Evolutionary conservation across 2,797 vertebrate species (phyloP).

Genomic region (Pitangus sulphuratus): DNA sequence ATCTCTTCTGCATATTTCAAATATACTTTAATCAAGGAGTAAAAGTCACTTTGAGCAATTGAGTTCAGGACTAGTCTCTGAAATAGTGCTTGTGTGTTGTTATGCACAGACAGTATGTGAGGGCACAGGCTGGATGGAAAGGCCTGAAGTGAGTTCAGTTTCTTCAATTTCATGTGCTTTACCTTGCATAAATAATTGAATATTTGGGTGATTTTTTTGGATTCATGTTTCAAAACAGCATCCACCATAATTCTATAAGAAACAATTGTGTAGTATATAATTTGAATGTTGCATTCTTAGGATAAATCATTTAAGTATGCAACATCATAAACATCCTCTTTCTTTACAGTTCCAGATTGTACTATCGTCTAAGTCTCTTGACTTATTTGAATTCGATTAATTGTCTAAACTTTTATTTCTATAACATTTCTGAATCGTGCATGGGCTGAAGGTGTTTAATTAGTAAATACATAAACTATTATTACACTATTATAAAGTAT

Average conservation of each 20-base stretch:
- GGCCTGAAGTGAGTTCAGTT: not conserved
- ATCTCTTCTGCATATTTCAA: not conserved
- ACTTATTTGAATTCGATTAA: not conserved
- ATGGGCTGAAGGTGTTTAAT: not conserved
- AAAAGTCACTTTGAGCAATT: not conserved
- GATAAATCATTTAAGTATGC: not conserved
- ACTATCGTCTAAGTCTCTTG: not conserved
- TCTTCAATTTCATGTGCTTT: not conserved
- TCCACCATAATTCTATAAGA: not conserved
- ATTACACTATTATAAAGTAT: not conserved
- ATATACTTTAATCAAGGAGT: not conserved
- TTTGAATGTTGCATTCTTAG: not conserved
- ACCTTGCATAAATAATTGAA: not conserved
- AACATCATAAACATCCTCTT: not conserved
- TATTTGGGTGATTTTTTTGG: not conserved
- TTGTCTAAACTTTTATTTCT: not conserved
- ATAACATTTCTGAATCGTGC: not conserved
- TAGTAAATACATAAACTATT: not conserved
- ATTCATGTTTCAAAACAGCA: not conserved
- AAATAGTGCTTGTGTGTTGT: not conserved
- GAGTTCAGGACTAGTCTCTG: not conserved
- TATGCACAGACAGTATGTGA: not conserved
- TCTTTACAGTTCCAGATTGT: not conserved
- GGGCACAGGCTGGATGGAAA: not conserved
- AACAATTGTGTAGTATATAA: not conserved